Evolutionary conservation across 2,888 invertebrate genomes (phyloP).

Genomic region (Dasysyrphus tricinctus): DNA sequence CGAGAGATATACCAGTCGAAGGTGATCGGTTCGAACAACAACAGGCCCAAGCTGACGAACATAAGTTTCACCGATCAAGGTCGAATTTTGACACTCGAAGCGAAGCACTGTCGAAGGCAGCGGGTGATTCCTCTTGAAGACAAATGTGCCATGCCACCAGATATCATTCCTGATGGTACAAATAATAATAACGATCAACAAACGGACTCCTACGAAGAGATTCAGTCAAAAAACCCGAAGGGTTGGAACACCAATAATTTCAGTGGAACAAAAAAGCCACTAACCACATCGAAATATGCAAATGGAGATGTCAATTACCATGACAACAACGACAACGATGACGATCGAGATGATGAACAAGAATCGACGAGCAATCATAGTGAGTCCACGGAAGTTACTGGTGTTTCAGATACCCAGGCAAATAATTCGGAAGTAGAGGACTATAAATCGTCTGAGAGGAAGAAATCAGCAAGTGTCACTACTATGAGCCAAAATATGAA

Average conservation of each 20-base stretch:
- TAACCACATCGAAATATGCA: constrained; percentile 48
- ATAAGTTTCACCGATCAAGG: constrained; percentile 84
- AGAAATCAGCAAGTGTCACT: constrained; percentile 16
- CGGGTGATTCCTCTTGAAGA: constrained; percentile 81
- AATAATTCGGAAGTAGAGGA: constrained; percentile 76
- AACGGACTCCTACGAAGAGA: constrained; percentile 81
- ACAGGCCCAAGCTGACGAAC: constrained; percentile 81
- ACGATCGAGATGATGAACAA: constrained; percentile 56
- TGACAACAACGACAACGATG: constrained; percentile 48
- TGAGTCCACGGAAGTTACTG: constrained; percentile 82
- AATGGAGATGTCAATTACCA: constrained; percentile 55
- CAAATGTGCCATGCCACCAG: constrained; percentile 86
- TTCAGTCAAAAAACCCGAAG: constrained; percentile 86
- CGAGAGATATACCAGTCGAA: constrained; percentile 90
- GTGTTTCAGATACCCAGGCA: constrained; percentile 80
- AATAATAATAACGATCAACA: constrained; percentile 8
- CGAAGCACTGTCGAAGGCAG: constrained; percentile 90
- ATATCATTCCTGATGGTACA: constrained; percentile 84
- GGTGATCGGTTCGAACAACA: constrained; percentile 83
- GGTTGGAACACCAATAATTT: constrained; percentile 86
- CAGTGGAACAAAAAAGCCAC: constrained; percentile 64
- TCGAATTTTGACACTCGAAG: constrained; percentile 88
- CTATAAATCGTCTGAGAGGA: constrained; percentile 43
- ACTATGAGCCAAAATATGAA: constrained; percentile 53
- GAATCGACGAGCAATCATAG: constrained; percentile 82